Conservation (phyloP, 2,888 invertebrate genomes). For the Apodemia mormo region DNA sequence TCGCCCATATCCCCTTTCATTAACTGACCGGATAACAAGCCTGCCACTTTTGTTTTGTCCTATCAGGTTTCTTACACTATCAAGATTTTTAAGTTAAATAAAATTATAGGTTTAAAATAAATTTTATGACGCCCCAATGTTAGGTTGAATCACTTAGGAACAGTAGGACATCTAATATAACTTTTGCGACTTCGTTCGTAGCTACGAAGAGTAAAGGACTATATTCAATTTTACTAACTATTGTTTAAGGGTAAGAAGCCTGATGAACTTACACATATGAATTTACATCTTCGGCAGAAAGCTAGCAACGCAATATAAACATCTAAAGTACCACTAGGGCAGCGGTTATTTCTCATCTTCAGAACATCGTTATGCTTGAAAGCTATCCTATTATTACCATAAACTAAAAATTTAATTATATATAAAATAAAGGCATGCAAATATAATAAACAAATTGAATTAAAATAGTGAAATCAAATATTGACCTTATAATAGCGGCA, state of each 20-base stretch:
- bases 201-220: no score
- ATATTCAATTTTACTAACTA: not conserved
- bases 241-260: not conserved
- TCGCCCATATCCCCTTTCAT: no score
- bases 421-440: not conserved
- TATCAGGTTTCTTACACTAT: no score
- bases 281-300: not conserved
- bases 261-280: not conserved
- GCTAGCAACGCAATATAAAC: not conserved
- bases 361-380: not conserved
- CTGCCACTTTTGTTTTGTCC: no score
- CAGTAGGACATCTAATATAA: no score
- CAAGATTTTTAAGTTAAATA: no score
- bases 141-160: no score
- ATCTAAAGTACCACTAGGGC: not conserved
- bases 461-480: conserved; percentile 45
- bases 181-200: no score
- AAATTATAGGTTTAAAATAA: no score
- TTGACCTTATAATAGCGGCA: conserved; percentile 75
- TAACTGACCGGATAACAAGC: no score
- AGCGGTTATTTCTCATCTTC: not conserved
- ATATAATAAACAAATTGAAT: conserved; percentile 16
- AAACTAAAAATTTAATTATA: not conserved
- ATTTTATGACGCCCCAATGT: no score
- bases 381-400: not conserved